Percentiles rank a stretch among this genome's conserved stretches.
These are phyloP conservation scores for Syngnathus scovelli DNA, from an alignment of 2,113 vertebrate species.

Conservation along the genomic window DNA sequence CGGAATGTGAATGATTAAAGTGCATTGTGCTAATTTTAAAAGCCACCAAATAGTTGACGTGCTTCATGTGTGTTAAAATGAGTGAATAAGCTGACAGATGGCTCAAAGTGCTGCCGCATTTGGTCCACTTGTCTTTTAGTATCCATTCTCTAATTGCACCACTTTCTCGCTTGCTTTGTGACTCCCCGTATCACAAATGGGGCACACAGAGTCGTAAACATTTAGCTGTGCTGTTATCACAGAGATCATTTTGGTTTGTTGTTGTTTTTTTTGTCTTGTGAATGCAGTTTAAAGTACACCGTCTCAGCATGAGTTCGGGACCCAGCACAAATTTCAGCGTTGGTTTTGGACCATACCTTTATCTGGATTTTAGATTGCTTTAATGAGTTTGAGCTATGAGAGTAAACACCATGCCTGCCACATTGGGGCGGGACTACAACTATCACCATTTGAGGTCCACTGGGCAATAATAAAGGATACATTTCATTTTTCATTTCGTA, in stretches of 20 bases:
- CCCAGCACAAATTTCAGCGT: slow-evolving; percentile 6
- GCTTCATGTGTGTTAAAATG: slow-evolving; percentile 22
- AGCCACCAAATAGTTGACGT: neutral
- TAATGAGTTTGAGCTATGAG: slow-evolving; percentile 30
- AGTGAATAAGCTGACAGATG: slow-evolving; percentile 26
- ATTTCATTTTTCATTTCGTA: slow-evolving; percentile 25
- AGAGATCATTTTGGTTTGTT: neutral
- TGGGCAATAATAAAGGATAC: slow-evolving; percentile 17
- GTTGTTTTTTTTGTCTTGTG: neutral
- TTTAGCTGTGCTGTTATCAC: slow-evolving; percentile 6
- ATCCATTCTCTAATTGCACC: slow-evolving; percentile 6
- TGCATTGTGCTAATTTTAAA: neutral
- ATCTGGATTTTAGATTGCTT: slow-evolving; percentile 12
- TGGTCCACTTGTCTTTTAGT: slow-evolving; percentile 16
- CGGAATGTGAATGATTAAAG: neutral
- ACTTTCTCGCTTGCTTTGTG: neutral
- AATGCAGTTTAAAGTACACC: slow-evolving; percentile 5
- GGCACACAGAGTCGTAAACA: slow-evolving; percentile 5
- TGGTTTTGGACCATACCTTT: slow-evolving; percentile 13
- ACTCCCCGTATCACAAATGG: neutral
- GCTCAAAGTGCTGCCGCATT: slow-evolving; percentile 32
- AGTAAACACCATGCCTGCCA: slow-evolving; percentile 25
- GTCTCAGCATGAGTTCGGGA: neutral
- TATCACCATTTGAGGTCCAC: slow-evolving; percentile 13
- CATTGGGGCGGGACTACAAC: slow-evolving; percentile 17